Evolutionary conservation across 2,888 invertebrate genomes (phyloP), one percentile per base, ranked within the genome.

Genomic region (Aspidiotus rigidus): DNA sequence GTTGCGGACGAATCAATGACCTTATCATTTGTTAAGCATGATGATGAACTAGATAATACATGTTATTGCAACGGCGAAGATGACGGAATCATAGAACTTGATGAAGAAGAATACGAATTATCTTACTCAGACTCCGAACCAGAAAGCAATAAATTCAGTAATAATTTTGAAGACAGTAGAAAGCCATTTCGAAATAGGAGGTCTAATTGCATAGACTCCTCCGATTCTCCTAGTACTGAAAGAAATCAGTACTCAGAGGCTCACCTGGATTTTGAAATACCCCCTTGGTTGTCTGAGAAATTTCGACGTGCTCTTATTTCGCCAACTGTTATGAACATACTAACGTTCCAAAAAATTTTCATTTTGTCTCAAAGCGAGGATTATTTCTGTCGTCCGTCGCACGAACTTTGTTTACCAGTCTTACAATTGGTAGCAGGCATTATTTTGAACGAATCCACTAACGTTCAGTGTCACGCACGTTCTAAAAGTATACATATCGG

Each of bases 361-460:
- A 85, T 84, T 73, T 81, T 81, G 63, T 85, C 87, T 0, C 89
- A 88, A 79, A 83, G 89, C 7, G 90, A 91, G 77, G 85, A 88
- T 76, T 84, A 83, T 74, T 77, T 77, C 6, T 81, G 82, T 60
- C 79, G 81, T 7, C 83, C 87, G 72, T 82, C 86, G 8, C 84
- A 84, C 73, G 75, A 81, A 8, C 81, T 84, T 69, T 81, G 83
- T 42, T 75, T 87, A 72, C 82, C 84, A 13, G 83, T 90, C 72
- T 74, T 90, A 54, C 78, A 80, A 73, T 83, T 83, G 71, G 83
- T 86, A 63, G 85, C 81, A 72, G 77, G 78, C 3, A 71, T 69
- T n/a, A 15, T 69, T 40, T 17, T 69, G 15, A 55, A 56, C 15
- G 15, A 56, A 15, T 9, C 49, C 7, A 15, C 56, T 42, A 54